Evolutionary conservation across 92 coral and sea anemone genomes (phyloP).

Genomic region (Actinostola sp.): DNA sequence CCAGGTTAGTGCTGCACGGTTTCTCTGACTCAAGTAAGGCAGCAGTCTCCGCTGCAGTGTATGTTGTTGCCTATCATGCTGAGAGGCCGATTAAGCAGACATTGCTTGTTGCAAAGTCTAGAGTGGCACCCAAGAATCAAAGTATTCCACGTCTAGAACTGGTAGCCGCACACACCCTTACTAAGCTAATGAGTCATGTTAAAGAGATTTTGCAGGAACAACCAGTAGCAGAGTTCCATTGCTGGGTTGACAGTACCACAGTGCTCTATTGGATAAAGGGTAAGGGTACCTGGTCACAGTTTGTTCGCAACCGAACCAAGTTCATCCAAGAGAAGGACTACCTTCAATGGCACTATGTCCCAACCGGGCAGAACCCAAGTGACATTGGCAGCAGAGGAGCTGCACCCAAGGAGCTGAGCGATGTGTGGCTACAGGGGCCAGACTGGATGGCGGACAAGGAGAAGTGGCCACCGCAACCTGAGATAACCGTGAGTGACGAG

Average conservation of each 20-base stretch:
- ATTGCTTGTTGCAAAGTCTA: slow-evolving; percentile 51
- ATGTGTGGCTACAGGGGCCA: slow-evolving; percentile 57
- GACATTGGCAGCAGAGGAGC: slow-evolving; percentile 58
- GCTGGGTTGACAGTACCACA: slow-evolving; percentile 63
- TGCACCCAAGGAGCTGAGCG: slow-evolving; percentile 36
- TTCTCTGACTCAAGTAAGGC: slow-evolving; percentile 63
- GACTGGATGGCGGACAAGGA: slow-evolving; percentile 42
- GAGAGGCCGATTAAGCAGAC: slow-evolving; percentile 29
- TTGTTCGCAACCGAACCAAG: slow-evolving; percentile 53
- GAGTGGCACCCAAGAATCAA: slow-evolving; percentile 49
- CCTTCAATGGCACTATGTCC: too few relatives aligned
- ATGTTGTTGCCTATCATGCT: slow-evolving; percentile 39
- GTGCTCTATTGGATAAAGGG: slow-evolving; percentile 50
- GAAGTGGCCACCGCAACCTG: slow-evolving; percentile 59
- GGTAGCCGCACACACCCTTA: slow-evolving; percentile 58
- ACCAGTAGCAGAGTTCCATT: slow-evolving; percentile 23
- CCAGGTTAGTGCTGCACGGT: slow-evolving; percentile 35
- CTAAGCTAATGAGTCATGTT: slow-evolving; percentile 38
- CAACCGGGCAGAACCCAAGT: slow-evolving; percentile 52
- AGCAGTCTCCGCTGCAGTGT: slow-evolving; percentile 50
- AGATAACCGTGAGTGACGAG: not conserved
- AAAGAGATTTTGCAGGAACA: slow-evolving; percentile 21
- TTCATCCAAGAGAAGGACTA: slow-evolving; percentile 35
- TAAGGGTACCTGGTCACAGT: slow-evolving; percentile 52
- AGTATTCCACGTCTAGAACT: slow-evolving; percentile 56